Evolutionary conservation across 2,888 invertebrate species (phyloP), one percentile per base, ranked within the genome.

Genomic region (Dimorphilus gyrociliatus): DNA sequence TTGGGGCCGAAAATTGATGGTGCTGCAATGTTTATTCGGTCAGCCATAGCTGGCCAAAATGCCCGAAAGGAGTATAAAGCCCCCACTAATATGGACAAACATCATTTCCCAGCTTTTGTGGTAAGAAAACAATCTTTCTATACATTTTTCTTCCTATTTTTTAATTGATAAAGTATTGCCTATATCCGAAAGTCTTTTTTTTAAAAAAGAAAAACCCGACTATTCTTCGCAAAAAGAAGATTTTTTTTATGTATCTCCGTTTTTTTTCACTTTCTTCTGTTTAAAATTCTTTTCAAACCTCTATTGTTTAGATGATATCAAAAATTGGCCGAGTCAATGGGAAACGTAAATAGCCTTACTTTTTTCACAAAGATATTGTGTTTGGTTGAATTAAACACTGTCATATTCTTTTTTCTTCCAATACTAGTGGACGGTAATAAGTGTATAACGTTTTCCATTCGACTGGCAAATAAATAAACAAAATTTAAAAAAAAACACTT

Each of bases 381-480:
- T n/a, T n/a, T n/a, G n/a, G n/a, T n/a, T n/a, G n/a, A n/a, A n/a
- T n/a, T n/a, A n/a, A n/a, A n/a, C n/a, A n/a, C n/a, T n/a, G n/a
- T n/a, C n/a, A n/a, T n/a, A n/a, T n/a, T n/a, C n/a, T n/a, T n/a
- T n/a, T n/a, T n/a, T n/a, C n/a, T n/a, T n/a, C n/a, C n/a, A n/a
- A n/a, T n/a, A n/a, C n/a, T n/a, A n/a, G n/a, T n/a, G n/a, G n/a
- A n/a, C n/a, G n/a, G n/a, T n/a, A n/a, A 86, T 56, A 66, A 90
- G 42, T 88, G 88, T 66, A 84, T 84, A 68, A 43, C 84, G 55
- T 84, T 88, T 82, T 85, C 84, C 3, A 61, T 85, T 32, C 71
- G 86, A 39, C 72, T 82, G 47, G 84, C 84, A 29, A 45, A 81
- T 67, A 85, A 86, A 67, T 85, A 86, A 57, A 86, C 88, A 61